Conservation (phyloP, 2,797 vertebrate species). For the Yasuhikotakia modesta region DNA sequence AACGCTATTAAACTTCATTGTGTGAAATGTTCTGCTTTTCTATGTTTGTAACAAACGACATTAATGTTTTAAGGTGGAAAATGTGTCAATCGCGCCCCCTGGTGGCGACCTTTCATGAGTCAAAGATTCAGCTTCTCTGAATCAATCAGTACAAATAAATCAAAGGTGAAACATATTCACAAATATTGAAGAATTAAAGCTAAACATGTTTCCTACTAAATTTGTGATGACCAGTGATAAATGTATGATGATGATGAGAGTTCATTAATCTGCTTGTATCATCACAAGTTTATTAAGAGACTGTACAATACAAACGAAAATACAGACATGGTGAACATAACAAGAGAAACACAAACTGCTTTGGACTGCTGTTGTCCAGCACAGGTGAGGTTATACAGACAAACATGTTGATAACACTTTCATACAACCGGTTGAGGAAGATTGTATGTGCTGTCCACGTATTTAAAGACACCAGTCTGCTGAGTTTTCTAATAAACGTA, state of each 20-base stretch:
- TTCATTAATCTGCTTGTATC: constrained; percentile 57
- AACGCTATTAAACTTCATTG: no score
- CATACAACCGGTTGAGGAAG: constrained; percentile 56
- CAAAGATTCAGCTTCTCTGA: no score
- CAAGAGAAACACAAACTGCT: constrained; percentile 79
- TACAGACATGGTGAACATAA: constrained; percentile 95
- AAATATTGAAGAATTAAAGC: no score
- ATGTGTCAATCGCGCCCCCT: background rate
- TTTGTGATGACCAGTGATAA: background rate
- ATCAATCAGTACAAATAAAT: no score
- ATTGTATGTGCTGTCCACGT: constrained; percentile 49
- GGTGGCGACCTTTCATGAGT: no score
- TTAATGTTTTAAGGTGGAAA: background rate
- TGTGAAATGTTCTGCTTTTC: no score
- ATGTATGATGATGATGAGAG: background rate
- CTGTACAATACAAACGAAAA: constrained; percentile 99
- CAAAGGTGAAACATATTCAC: no score
- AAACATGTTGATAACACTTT: constrained; percentile 64
- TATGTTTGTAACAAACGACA: no score
- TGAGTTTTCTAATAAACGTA: constrained; percentile 69
- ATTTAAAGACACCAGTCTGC: constrained; percentile 67
- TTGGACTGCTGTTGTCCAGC: constrained; percentile 76
- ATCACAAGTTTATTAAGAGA: constrained; percentile 99
- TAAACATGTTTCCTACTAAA: no score
- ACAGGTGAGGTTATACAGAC: constrained; percentile 74